A percentile compares a stretch with the other conserved stretches of the same genome.
phyloP scores from a whole-genome alignment of 2,113 vertebrate species.

The Engraulis encrasicolus region DNA sequence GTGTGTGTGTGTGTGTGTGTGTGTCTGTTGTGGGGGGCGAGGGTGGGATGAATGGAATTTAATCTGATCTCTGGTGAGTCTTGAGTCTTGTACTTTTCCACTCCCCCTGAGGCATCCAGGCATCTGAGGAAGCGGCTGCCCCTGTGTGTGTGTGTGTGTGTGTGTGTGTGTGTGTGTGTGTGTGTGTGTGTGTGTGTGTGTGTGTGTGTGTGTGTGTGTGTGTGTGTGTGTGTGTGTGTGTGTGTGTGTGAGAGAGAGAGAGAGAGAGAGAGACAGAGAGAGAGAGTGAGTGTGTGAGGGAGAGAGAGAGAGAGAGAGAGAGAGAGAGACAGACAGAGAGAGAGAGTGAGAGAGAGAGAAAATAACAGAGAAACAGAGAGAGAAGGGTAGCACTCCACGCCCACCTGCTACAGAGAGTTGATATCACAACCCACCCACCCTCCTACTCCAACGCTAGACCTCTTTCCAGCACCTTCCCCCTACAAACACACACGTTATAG shows the following conservation, averaged over 20 bases:
- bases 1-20: too few species aligned
- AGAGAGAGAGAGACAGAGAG: neutral
- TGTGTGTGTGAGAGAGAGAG: neutral
- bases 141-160: neutral
- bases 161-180: too few species aligned
- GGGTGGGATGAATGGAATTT: conserved; percentile 67
- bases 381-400: conserved; percentile 40
- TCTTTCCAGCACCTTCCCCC: too few species aligned
- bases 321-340: too few species aligned
- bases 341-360: neutral
- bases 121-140: conserved; percentile 10
- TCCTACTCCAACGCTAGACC: too few species aligned
- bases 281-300: too few species aligned
- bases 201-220: neutral
- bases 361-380: conserved; percentile 8
- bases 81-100: conserved; percentile 73
- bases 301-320: too few species aligned
- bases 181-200: too few species aligned
- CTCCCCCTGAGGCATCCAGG: conserved; percentile 49
- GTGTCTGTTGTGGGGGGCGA: neutral
- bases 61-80: conserved; percentile 70
- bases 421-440: conserved; percentile 39
- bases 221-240: neutral
- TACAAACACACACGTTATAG: neutral
- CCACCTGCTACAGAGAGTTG: conserved; percentile 48